These are phyloP conservation scores for Lasioglossum lativentre DNA, from an alignment of 2,888 invertebrate species.

Conservation along the genomic window DNA sequence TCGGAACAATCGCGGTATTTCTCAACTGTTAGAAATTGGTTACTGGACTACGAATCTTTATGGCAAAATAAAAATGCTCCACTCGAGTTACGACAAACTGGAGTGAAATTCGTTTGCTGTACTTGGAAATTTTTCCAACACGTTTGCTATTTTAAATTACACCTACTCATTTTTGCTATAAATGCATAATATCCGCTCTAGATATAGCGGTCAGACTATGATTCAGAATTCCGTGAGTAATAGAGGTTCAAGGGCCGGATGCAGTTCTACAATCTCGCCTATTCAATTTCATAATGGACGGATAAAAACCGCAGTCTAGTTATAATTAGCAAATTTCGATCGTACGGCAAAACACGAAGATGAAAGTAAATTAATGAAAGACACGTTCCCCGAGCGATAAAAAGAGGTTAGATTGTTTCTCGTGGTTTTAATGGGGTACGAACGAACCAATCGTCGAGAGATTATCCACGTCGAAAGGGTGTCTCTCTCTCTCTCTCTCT, in stretches of 20 bases:
- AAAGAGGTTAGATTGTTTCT: not conserved
- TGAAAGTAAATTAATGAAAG: not conserved
- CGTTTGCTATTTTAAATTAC: too few relatives aligned
- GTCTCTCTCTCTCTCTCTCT: not conserved
- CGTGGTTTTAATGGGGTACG: not conserved
- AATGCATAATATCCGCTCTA: too few relatives aligned
- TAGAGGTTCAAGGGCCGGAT: not conserved
- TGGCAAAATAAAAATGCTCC: too few relatives aligned
- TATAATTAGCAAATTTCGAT: not conserved
- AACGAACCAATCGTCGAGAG: not conserved
- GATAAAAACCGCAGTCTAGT: not conserved
- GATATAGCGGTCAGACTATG: not conserved
- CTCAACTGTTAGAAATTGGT: too few relatives aligned
- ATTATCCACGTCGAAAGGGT: not conserved
- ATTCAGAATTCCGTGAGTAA: not conserved
- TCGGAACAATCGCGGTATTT: too few relatives aligned
- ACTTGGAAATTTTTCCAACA: too few relatives aligned
- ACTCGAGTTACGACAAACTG: too few relatives aligned
- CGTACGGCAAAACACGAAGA: not conserved
- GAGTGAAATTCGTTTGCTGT: too few relatives aligned
- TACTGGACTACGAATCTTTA: too few relatives aligned
- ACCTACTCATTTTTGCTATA: too few relatives aligned
- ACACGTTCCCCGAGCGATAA: not conserved
- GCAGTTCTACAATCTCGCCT: not conserved
- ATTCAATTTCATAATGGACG: not conserved